phyloP scores from a whole-genome alignment of 2,113 vertebrate genomes.

The Ophthalmolycus amberensis region DNA sequence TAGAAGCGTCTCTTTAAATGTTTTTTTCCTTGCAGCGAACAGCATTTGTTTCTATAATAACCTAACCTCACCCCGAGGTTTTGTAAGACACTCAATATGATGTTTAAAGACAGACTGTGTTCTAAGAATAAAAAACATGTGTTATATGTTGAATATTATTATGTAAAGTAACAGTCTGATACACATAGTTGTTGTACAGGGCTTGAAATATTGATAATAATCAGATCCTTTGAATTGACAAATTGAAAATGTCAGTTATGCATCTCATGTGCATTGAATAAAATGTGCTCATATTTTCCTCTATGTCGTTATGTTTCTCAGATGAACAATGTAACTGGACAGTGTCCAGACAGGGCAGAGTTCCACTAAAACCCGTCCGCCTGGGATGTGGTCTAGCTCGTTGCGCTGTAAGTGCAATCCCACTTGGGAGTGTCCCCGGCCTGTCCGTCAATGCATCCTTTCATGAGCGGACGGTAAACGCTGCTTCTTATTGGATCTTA shows the following conservation, averaged over 20 bases:
- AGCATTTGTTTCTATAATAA: no score
- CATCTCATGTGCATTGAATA: conserved; percentile 54
- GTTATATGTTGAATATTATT: not conserved
- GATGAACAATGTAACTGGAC: conserved; percentile 63
- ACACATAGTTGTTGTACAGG: not conserved
- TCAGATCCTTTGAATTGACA: conserved; percentile 18
- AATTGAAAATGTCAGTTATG: conserved; percentile 35
- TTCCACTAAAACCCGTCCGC: conserved; percentile 44
- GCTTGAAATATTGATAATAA: not conserved
- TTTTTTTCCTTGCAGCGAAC: no score
- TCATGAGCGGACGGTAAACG: conserved; percentile 4
- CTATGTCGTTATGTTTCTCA: conserved; percentile 45
- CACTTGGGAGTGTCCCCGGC: conserved; percentile 18
- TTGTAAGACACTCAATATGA: no score
- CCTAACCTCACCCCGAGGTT: no score
- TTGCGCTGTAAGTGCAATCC: conserved; percentile 23
- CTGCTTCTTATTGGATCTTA: not conserved
- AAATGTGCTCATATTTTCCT: conserved; percentile 57
- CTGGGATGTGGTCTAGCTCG: conserved; percentile 53
- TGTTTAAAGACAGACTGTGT: no score
- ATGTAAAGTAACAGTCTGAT: not conserved
- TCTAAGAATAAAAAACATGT: not conserved
- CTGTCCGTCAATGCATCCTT: conserved; percentile 32
- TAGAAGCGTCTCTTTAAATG: no score
- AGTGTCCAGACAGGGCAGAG: conserved; percentile 44